phyloP scores from a whole-genome alignment of 2,888 invertebrate species.

The Chymomyza fuscimana region DNA sequence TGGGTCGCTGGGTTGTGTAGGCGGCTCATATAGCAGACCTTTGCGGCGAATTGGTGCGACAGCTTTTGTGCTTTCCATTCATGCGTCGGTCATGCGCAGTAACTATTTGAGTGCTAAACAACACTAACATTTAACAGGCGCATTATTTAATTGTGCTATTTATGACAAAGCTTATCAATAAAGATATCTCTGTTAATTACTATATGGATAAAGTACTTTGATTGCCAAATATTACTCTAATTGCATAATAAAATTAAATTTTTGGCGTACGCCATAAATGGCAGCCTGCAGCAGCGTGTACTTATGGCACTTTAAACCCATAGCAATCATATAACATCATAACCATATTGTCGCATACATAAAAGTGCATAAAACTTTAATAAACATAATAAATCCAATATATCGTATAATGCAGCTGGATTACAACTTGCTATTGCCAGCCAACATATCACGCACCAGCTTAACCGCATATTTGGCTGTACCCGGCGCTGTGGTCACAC shows the following conservation, averaged over 20 bases:
- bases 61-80: constrained; percentile 55
- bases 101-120: constrained; percentile 7
- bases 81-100: constrained; percentile 34
- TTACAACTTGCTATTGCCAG: constrained; percentile 76
- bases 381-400: background rate
- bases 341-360: background rate
- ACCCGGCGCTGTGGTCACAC: constrained; percentile 93
- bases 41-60: constrained; percentile 28
- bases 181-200: background rate
- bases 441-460: constrained; percentile 83
- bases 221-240: background rate
- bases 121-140: constrained; percentile 21
- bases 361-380: background rate
- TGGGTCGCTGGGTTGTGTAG: constrained; percentile 40
- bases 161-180: constrained; percentile 1
- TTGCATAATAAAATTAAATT: background rate
- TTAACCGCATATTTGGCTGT: constrained; percentile 88
- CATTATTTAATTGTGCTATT: constrained; percentile 9
- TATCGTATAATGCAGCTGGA: background rate
- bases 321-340: background rate
- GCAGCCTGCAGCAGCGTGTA: background rate
- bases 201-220: background rate
- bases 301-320: background rate
- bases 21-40: constrained; percentile 32
- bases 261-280: background rate